phyloP scores from a whole-genome alignment of 2,797 vertebrate species.

The Urosaurus nigricauda region DNA sequence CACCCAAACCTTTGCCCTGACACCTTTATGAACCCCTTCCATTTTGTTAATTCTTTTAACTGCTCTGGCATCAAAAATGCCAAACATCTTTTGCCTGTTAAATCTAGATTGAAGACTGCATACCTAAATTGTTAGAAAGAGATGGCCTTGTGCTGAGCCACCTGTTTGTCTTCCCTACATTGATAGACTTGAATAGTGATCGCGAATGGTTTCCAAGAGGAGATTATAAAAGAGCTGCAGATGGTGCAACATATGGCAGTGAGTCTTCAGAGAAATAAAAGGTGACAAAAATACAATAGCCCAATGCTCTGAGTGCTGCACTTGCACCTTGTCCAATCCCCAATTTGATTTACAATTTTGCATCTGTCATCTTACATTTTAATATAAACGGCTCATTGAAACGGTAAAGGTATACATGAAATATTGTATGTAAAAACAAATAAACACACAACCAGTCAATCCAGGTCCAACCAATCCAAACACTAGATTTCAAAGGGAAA shows the following conservation, averaged over 20 bases:
- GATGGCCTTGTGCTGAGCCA: background rate
- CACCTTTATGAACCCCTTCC: background rate
- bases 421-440: background rate
- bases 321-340: background rate
- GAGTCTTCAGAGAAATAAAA: slow-evolving; percentile 2
- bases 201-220: slow-evolving; percentile 10
- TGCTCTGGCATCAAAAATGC: background rate
- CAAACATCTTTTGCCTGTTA: background rate
- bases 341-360: slow-evolving; percentile 16
- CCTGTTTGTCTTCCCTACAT: background rate
- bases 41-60: background rate
- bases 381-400: background rate
- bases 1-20: accelerated
- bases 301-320: background rate
- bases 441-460: no score
- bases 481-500: background rate
- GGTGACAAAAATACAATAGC: background rate
- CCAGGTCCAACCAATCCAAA: background rate
- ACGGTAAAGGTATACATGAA: background rate
- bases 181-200: slow-evolving; percentile 2
- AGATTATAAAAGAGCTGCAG: background rate
- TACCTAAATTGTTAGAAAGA: background rate
- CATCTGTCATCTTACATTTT: slow-evolving; percentile 5
- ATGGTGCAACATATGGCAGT: background rate
- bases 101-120: background rate